A percentile compares a stretch with the other conserved stretches of the same genome.
Conservation (phyloP, 2,113 vertebrate genomes). For the Nycticebus coucang region DNA sequence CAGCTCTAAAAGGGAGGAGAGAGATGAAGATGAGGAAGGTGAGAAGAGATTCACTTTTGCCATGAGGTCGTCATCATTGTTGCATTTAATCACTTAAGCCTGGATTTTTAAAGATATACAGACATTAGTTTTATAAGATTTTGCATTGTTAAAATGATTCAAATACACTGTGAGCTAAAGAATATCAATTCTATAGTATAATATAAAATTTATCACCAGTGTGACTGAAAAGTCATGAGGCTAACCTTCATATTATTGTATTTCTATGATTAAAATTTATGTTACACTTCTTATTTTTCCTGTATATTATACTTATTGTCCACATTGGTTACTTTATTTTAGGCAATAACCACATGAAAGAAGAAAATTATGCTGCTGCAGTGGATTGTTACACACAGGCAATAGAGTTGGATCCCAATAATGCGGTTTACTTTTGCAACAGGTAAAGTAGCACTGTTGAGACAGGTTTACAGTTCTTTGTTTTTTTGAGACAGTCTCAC, state of each 20-base stretch:
- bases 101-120: conserved; percentile 28
- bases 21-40: background rate
- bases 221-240: conserved; percentile 28
- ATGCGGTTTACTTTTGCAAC: conserved; percentile 98
- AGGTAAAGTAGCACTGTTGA: conserved; percentile 85
- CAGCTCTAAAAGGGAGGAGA: background rate
- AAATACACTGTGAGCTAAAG: background rate
- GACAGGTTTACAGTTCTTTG: background rate
- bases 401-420: conserved; percentile 95
- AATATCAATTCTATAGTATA: background rate
- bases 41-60: background rate
- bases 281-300: conserved; percentile 25
- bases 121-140: background rate
- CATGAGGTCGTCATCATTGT: background rate
- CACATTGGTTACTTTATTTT: conserved; percentile 61
- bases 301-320: conserved; percentile 49
- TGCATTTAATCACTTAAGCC: conserved; percentile 18
- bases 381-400: conserved; percentile 96
- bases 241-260: background rate
- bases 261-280: background rate
- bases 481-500: too few relatives aligned
- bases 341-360: conserved; percentile 99
- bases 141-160: background rate
- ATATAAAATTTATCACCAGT: background rate
- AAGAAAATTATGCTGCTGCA: conserved; percentile 95